A percentile compares a stretch with the other conserved stretches of the same genome.
phyloP scores from a whole-genome alignment of 2,797 vertebrate species.

The Clarias fuscus region DNA sequence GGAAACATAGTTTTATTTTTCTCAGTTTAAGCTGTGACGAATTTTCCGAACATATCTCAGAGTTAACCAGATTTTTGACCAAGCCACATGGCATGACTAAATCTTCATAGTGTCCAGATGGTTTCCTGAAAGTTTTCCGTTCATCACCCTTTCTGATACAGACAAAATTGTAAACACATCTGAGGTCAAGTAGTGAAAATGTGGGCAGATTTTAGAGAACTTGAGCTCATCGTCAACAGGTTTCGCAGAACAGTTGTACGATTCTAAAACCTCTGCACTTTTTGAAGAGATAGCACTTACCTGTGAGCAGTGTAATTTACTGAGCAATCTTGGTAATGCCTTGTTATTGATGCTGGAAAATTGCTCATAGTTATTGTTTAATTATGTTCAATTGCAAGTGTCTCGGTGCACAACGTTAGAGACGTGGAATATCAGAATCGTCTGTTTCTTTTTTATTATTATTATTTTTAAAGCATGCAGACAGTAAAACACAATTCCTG shows the following conservation, averaged over 20 bases:
- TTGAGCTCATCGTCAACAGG: neutral
- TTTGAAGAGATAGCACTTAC: neutral
- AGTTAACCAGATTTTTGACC: neutral
- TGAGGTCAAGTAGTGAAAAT: neutral
- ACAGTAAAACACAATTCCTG: neutral
- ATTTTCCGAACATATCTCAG: neutral
- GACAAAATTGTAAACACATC: neutral
- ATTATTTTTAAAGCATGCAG: neutral
- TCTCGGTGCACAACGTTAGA: neutral
- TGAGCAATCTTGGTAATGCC: neutral
- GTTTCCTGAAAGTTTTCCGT: neutral
- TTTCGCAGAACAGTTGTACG: neutral
- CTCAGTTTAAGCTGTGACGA: neutral
- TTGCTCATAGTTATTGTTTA: neutral
- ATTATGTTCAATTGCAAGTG: neutral
- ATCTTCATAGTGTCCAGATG: constrained; percentile 7
- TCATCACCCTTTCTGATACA: neutral
- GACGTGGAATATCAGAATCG: neutral
- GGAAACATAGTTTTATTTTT: neutral
- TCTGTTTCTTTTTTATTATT: neutral
- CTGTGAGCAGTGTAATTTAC: neutral
- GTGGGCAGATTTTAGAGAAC: neutral
- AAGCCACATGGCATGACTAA: neutral
- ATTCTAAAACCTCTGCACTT: neutral
- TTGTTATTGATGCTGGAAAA: neutral